These are phyloP conservation scores for Cochlearius cochlearius DNA, from an alignment of 2,113 vertebrate genomes.

Conservation along the genomic window DNA sequence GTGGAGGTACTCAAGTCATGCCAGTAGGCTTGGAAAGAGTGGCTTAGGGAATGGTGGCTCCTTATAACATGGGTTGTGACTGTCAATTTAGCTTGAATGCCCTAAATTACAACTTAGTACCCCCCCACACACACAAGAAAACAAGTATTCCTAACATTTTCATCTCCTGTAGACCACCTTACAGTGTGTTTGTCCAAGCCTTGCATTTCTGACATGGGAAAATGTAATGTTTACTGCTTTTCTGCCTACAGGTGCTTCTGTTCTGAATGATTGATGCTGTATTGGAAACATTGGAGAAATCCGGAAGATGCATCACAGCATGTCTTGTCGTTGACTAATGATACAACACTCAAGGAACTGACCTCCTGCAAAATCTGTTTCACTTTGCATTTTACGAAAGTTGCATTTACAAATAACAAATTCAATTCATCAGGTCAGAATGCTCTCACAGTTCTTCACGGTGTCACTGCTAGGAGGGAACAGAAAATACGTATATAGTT, in stretches of 20 bases:
- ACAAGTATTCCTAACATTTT: background rate
- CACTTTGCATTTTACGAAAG: background rate
- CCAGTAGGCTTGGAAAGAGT: background rate
- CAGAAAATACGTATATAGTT: conserved; percentile 8
- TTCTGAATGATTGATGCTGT: conserved; percentile 10
- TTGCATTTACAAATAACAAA: conserved; percentile 14
- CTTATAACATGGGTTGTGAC: background rate
- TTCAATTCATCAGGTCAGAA: conserved; percentile 1
- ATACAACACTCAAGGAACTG: background rate
- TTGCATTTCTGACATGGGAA: background rate
- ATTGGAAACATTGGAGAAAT: conserved; percentile 13
- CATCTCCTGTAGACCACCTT: background rate
- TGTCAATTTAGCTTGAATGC: background rate
- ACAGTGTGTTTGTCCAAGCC: background rate
- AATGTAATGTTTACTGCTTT: background rate
- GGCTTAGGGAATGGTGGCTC: background rate
- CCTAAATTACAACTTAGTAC: background rate
- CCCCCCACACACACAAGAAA: background rate
- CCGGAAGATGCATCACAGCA: conserved; percentile 21
- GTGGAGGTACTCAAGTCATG: background rate
- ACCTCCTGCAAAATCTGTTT: conserved; percentile 47
- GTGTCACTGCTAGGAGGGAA: background rate
- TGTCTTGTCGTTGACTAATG: conserved; percentile 29
- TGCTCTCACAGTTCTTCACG: background rate
- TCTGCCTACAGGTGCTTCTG: conserved; percentile 47